Evolutionary conservation across 2,888 invertebrate species (phyloP).

Genomic region (Coleophora deauratella): DNA sequence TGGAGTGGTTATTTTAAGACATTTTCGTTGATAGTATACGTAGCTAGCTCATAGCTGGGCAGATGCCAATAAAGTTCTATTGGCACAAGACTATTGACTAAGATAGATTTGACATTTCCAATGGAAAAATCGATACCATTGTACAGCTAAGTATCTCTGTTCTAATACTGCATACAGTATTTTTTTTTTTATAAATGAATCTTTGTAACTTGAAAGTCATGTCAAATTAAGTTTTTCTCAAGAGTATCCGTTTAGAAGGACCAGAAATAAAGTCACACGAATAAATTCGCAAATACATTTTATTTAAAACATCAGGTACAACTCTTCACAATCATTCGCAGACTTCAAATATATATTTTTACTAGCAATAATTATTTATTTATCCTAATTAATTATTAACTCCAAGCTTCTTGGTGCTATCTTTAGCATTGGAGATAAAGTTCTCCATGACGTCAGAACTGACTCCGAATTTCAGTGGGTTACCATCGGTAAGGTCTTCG

Average conservation of each 20-base stretch:
- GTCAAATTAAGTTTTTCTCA: too few relatives aligned
- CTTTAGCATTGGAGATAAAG: constrained; percentile 48
- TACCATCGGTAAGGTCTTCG: constrained; percentile 51
- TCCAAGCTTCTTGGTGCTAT: constrained; percentile 36
- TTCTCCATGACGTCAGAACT: constrained; percentile 56
- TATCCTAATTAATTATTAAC: too few relatives aligned
- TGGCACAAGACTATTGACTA: constrained; percentile 5
- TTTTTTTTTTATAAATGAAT: too few relatives aligned
- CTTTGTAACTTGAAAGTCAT: too few relatives aligned
- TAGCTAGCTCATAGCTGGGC: constrained; percentile 2
- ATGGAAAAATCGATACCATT: not conserved
- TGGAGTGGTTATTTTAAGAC: not conserved
- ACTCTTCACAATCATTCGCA: not conserved
- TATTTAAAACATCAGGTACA: constrained; percentile 15
- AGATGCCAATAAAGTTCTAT: constrained; percentile 7
- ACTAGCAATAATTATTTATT: too few relatives aligned
- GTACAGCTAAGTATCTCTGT: too few relatives aligned
- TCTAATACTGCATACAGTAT: too few relatives aligned
- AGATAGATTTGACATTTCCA: constrained; percentile 10
- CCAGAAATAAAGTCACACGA: not conserved
- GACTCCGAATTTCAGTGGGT: constrained; percentile 56
- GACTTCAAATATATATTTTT: too few relatives aligned
- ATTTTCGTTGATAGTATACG: not conserved
- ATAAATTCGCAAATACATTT: not conserved
- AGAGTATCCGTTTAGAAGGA: constrained; percentile 7